Evolutionary conservation across 2,113 vertebrate species (phyloP), one percentile per base, ranked within the genome.

Genomic region (Tychaedon coryphoeus): DNA sequence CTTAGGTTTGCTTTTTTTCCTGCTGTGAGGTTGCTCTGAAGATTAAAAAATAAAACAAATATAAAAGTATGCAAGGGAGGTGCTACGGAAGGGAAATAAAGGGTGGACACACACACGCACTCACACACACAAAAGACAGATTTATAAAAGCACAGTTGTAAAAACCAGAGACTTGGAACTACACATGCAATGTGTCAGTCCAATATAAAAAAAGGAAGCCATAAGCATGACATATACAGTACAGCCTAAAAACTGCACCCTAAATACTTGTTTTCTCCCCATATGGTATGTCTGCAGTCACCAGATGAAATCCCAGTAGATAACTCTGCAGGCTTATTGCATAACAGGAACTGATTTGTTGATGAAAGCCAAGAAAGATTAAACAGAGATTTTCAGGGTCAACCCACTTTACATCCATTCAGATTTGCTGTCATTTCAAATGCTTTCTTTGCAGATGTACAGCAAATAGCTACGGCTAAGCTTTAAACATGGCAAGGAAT

Each of bases 341-440:
- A 29, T 97, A 97, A 96, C 62, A 61, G 86, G 76, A 93, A 90
- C 71, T 72, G 75, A 96, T 94, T 93, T 96, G 91, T 66, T 96
- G 88, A 95, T 95, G 71, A 89, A 87, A 97, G 70, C 67, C 61
- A 78, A 75, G 53, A 45, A 90, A 96, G 96, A 97, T 97, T 98
- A 97, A 96, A 64, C 28, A 87, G 92, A 82, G 92, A 95, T 96
- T 96, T 97, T 82, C 79, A 77, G 90, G 95, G 85, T 97, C 96
- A 95, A 81, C 8, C 58, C 47, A 86, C 75, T 96, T 94, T 43
- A 5, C 67, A 93, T 72, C 81, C 86, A 74, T 91, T 96, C 86
- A 91, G 78, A 92, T 95, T 90, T 85, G 86, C 22, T 90, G 82
- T 56, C 40, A 94, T 94, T 97, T 96, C 58, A 88, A 95, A 90